Conservation (phyloP, 64 coral and sea anemone genomes). For the Dendrophyllia cribrosa region DNA sequence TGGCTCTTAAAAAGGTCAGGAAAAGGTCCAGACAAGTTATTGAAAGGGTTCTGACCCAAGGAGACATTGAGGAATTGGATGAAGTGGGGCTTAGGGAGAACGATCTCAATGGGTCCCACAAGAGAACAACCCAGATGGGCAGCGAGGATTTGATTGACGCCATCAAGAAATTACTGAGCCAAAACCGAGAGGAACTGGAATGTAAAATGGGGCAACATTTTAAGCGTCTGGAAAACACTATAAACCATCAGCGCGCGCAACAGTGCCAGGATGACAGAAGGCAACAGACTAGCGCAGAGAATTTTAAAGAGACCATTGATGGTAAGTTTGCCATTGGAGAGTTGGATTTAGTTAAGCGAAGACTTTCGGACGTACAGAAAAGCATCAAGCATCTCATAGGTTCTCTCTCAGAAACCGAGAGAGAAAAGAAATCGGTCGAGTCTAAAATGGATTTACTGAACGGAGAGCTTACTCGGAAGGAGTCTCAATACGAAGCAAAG, state of each 20-base stretch:
- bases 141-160: constrained; percentile 1
- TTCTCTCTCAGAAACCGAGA: constrained; percentile 26
- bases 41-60: not conserved
- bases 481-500: constrained; percentile 72
- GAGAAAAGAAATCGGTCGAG: constrained; percentile 63
- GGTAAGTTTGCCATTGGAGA: constrained; percentile 64
- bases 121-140: not conserved
- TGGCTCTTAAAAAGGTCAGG: constrained; percentile 43
- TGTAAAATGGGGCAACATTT: constrained; percentile 23
- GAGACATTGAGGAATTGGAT: not conserved
- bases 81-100: not conserved
- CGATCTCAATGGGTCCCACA: not conserved
- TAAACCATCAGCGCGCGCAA: not conserved
- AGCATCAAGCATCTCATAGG: constrained; percentile 70
- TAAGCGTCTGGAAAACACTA: constrained; percentile 2
- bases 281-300: not conserved
- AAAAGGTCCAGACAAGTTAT: constrained; percentile 25
- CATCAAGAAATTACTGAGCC: not conserved
- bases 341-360: constrained; percentile 78
- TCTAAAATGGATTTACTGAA: constrained; percentile 80
- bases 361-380: constrained; percentile 76
- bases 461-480: constrained; percentile 71
- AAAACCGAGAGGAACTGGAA: constrained; percentile 26
- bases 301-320: not conserved
- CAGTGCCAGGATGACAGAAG: not conserved